Conservation (phyloP, 2,888 invertebrate species). For the Rotaria socialis region DNA sequence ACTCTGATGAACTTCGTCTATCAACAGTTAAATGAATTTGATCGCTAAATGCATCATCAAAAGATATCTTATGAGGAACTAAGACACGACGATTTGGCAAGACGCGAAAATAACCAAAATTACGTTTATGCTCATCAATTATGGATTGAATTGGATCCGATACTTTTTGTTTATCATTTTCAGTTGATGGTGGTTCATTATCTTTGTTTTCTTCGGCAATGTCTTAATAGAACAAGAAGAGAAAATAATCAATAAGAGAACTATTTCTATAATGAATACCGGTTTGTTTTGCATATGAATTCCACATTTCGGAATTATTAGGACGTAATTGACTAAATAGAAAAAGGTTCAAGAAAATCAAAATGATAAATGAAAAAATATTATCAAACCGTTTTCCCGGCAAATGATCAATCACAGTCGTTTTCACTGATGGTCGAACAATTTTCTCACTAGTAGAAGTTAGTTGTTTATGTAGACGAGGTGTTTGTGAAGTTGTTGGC, state of each 20-base stretch:
- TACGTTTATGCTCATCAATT: not conserved
- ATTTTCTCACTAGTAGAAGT: not conserved
- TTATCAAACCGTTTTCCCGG: not conserved
- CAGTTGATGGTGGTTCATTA: not conserved
- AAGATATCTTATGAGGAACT: not conserved
- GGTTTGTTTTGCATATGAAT: conserved; percentile 32
- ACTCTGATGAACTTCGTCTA: not conserved
- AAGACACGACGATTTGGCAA: not conserved
- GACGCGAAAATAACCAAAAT: not conserved
- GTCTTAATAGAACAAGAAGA: not conserved
- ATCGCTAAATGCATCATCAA: not conserved
- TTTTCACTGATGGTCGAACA: not conserved
- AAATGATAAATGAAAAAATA: not conserved
- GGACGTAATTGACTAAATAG: not conserved
- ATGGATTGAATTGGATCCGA: not conserved
- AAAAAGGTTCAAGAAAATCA: not conserved
- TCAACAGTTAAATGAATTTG: not conserved
- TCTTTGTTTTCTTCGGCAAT: not conserved
- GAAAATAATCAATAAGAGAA: no score
- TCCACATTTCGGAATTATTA: not conserved
- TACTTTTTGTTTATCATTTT: not conserved
- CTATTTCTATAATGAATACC: not conserved
- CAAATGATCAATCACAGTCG: not conserved
- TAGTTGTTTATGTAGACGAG: not conserved
- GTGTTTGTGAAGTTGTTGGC: not conserved